Base-by-base conservation (phyloP, 1,140 invertebrate genomes). In the Dysdera silvatica region DNA sequence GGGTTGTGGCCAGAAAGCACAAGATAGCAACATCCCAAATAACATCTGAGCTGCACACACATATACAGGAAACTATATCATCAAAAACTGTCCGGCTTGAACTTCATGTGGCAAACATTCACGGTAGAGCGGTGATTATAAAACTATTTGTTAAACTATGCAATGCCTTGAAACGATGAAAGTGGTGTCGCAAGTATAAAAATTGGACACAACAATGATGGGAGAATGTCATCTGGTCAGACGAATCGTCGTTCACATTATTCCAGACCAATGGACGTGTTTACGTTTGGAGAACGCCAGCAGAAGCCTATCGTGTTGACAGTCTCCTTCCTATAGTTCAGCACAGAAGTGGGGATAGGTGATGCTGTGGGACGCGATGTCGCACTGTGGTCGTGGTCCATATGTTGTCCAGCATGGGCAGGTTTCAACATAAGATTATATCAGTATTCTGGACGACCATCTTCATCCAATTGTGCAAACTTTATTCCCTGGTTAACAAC, bases 231-330 rank as follows among this genome's bases (percentile, higher is more conserved):
- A 49, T 35, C 7, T 48, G 31, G 31, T 49, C 45, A 2, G 31
- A 59, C 24, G 53, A 56, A 56, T 56, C 35, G 6, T 56, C 35
- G 2, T 56, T 56, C 16, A 56, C 20, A 41, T 45, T 59, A 59
- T 26, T 59, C 18, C 57, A 59, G 57, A 37, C 45, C 33, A 37
- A 5, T 23, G 45, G 45, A 35, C 1, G 45, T 40, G 32, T 59
- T 45, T 48, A 48, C 32, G 32, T 49, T 0, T 49, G 45, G 29
- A 26, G 57, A 59, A 59, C 20, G 41, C 57, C 29, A 14, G 31
- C 57, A 49, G 57, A 59, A 59, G 31, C 31, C 24, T 59, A 31
- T 54, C n/a, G 41, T 28, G 35, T 59, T 33, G 29, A 33, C 29
- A 35, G 5, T 18, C 57, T 59, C 20, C 0, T 35, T 20, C 45